Base-by-base conservation (phyloP, 30 jellyfish, hydroid and myxozoan genomes). In the Aurelia sp. region DNA sequence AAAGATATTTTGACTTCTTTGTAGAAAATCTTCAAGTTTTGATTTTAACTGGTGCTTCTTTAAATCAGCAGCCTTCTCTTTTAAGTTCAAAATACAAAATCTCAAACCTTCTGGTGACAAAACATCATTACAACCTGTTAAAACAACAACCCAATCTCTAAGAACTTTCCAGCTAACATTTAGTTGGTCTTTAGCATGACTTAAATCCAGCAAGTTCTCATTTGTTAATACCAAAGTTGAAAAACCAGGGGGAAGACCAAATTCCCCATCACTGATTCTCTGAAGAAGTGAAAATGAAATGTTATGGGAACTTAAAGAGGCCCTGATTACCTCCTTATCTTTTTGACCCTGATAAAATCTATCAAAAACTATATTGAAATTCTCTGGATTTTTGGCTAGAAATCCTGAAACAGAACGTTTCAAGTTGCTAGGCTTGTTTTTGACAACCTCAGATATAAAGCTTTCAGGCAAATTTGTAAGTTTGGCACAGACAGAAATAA, bases 61-160 rank as follows among this genome's bases (percentile, higher is more conserved):
- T 4, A 59, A 59, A 59, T 59, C 68, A 17, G 68, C 22, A 59
- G 13, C 68, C 6, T 59, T 59, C 22, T 59, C 31, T 59, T 59
- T 59, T 21, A 59, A 11, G 4, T 5, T 17, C 13, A 59, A 59
- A 59, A 59, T 11, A 21, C 22, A 21, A 4, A 59, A 11, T 17
- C 68, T 18, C 13, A 59, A 59, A 59, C 68, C 11, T 7, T 59
- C 68, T 0, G 30, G 31, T 2, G 68, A 59, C 68, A 59, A 59
- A 8, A 17, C 68, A 59, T 21, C 68, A 59, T 17, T 30, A 59
- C 30, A 11, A 11, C 30, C 22, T 18, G 22, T 21, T 11, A 66
- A 37, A 30, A 15, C 40, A 18, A 66, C 77, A 66, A 37, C 77
- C 40, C 77, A 66, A 66, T 66, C 77, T 18, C 77, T 66, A 66